Evolutionary conservation across 2,113 vertebrate genomes (phyloP), one percentile per base, ranked within the genome.

Genomic region (Pimephales promelas): DNA sequence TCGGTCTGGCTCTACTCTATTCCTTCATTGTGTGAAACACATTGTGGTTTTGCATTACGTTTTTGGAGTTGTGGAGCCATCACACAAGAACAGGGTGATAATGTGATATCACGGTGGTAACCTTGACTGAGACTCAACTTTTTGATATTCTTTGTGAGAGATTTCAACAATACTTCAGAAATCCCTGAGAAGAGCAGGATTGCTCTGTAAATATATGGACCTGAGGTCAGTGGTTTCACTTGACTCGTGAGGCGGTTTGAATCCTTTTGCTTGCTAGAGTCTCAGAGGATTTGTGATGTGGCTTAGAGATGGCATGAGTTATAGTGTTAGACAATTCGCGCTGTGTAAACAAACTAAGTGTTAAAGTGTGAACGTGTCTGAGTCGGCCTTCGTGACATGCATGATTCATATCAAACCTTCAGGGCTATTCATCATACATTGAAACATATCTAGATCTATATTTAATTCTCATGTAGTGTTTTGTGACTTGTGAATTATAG

Each of bases 271-370:
- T 59, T 77, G 22, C 31, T 57, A 5, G 34, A 43, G 76, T 61
- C 56, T 78, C 36, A 28, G 56, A 62, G 76, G 76, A 62, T 78
- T 78, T 43, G 56, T 43, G 34, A 78, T 64, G 26, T 28, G 59
- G 24, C 34, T 62, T 64, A 49, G 59, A 66, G 43, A 22, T 64
- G 43, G 26, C 77, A 79, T 52, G 59, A 81, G 28, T 70, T 68
- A 68, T 68, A 52, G 79, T 70, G 79, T 70, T 52, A n/a, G 79
- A 70, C 62, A 36, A 70, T 81, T 66, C 70, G 31, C 40, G 79
- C 79, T n/a, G 62, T 54, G 31, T 70, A 81, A 81, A 81, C 79
- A 56, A 81, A 56, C 62, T 31, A 66, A 56, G 61, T 81, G 79
- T 81, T 70, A 70, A 70, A 81, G 59, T n/a, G 24, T 62, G 57